Base-by-base conservation (phyloP, 2,888 invertebrate genomes). In the Tetropium fuscum region DNA sequence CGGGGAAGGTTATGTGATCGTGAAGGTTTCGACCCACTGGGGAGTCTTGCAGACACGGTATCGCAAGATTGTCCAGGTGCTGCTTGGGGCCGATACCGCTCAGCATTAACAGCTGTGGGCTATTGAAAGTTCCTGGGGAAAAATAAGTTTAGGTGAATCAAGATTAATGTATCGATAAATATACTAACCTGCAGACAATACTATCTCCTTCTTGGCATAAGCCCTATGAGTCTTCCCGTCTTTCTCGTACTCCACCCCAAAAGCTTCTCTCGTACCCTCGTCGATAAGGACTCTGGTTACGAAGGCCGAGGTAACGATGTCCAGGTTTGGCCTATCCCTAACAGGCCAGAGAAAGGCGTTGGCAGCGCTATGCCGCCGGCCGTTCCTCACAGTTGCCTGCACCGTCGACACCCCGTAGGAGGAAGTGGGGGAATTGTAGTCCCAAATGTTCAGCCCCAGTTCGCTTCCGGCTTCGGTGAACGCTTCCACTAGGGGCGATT, bases 91-190 rank as follows among this genome's bases (percentile, higher is more conserved):
- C 89, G n/a, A 90, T 78, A 2, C 89, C 89, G 0, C 87, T 87
- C 1, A 88, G 78, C 87, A 88, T 87, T 8, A 89, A 72, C 8
- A 94, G 76, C 78, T 94, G 93, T 0, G 94, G 91, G 0, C 92
- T 88, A 78, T 90, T 91, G 64, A 94, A 88, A 0, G 93, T 87
- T 0, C 94, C 88, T 57, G 55, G n/a, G n/a, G n/a, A n/a, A 43
- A 63, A 62, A 5, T 7, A 25, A 15, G 2, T 16, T 13, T 36
- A 7, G 2, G 8, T 27, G 8, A 36, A 7, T 16, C 6, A 15
- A 2, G 36, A 16, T 13, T 15, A 15, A 36, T 15, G 8, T 19
- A 15, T 41, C 73, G 70, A 64, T 76, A 80, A 11, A 15, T 36
- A 36, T 11, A 36, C 34, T 15, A 18, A 55, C 71, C 70, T 32